Base-by-base conservation (phyloP, 1,140 invertebrate species). In the Cylas formicarius region DNA sequence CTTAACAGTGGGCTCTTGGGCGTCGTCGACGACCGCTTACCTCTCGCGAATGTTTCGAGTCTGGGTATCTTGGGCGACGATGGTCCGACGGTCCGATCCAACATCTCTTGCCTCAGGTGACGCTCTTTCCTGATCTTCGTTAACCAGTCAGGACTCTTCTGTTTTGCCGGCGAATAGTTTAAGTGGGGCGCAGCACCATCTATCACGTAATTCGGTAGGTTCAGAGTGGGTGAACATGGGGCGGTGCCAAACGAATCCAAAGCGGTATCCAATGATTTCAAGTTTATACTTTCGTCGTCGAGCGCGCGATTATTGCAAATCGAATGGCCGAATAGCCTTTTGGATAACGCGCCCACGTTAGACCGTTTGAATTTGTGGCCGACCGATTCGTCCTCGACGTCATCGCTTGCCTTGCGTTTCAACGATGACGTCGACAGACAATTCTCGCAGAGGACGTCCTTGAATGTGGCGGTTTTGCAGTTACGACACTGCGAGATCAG, bases 161-260 rank as follows among this genome's bases (percentile, higher is more conserved):
- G 74, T 33, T 80, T 81, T 24, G 72, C 73, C 0, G 82, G 81
- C 1, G 82, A 84, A 67, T 77, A 77, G 27, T 80, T 67, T 34
- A 84, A 65, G 58, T 85, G 84, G 0, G 84, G 84, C 0, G 84
- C 84, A 14, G 76, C 77, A 1, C 84, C 84, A 50, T 84, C 78
- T 3, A 82, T 48, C 0, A 84, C 82, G 50, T 74, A 87, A 65
- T 88, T 84, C 0, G 86, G 86, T 16, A 89, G 65, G 64, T 86
- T 81, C 4, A 73, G 69, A 0, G 82, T 86, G 0, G 82, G 83
- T 0, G 56, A 46, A 8, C 34, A 43, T 5, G 44, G 17, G 26
- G 13, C 16, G 3, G 33, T 35, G 41, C 49, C 33, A 14, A 34
- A 42, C 17, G 37, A 44, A 48, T 35, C 45, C 18, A 48, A 21